A percentile compares a stretch with the other conserved stretches of the same genome.
phyloP scores from a whole-genome alignment of 2,888 invertebrate genomes.

The Xylophagus ater region DNA sequence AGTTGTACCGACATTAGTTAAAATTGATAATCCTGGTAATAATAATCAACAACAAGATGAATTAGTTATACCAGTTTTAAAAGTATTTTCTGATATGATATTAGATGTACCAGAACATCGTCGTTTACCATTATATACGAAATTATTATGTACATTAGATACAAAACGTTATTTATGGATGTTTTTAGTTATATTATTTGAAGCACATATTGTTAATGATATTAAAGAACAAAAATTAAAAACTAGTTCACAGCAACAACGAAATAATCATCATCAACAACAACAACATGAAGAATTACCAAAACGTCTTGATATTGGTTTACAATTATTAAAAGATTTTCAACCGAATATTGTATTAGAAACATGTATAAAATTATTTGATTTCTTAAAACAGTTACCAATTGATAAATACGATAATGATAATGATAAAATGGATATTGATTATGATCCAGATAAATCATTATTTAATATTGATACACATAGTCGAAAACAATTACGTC shows the following conservation, averaged over 20 bases:
- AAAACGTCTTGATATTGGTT: conserved; percentile 54
- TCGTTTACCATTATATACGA: conserved; percentile 64
- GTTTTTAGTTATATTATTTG: conserved; percentile 59
- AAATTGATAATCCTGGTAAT: conserved; percentile 29
- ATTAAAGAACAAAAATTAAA: conserved; percentile 42
- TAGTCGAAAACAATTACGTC: conserved; percentile 64
- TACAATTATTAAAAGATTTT: conserved; percentile 56
- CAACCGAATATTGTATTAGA: conserved; percentile 48
- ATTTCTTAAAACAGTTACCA: conserved; percentile 56
- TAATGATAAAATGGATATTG: conserved; percentile 34
- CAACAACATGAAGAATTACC: conserved; percentile 42
- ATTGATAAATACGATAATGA: conserved; percentile 45
- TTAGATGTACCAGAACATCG: conserved; percentile 91
- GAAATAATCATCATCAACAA: conserved; percentile 21
- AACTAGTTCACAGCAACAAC: conserved; percentile 20
- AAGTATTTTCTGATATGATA: conserved; percentile 84
- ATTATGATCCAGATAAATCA: conserved; percentile 20
- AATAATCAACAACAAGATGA: conserved; percentile 33
- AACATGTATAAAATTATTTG: conserved; percentile 54
- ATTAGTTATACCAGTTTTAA: conserved; percentile 54
- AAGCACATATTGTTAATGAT: conserved; percentile 54
- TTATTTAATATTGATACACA: conserved; percentile 54
- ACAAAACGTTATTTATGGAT: conserved; percentile 55
- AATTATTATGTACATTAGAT: conserved; percentile 63
- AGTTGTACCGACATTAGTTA: conserved; percentile 73